These are phyloP conservation scores for Lampropteryx suffumata DNA, from an alignment of 2,888 invertebrate genomes.

Conservation along the genomic window DNA sequence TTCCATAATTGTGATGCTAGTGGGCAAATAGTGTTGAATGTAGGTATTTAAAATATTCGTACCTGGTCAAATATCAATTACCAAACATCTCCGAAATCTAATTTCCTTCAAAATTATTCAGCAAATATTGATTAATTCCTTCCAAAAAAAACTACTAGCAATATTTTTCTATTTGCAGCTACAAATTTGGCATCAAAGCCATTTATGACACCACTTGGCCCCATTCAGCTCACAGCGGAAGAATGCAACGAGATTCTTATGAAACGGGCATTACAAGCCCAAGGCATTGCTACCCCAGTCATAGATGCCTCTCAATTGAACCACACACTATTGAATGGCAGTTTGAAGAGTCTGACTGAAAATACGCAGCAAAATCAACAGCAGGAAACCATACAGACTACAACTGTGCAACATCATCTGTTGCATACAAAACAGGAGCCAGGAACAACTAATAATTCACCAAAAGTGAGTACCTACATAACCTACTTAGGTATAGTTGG, in stretches of 20 bases:
- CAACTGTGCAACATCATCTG: slow-evolving; percentile 72
- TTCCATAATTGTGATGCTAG: too few relatives aligned
- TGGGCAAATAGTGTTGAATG: too few relatives aligned
- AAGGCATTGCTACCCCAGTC: slow-evolving; percentile 78
- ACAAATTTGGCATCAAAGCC: slow-evolving; percentile 79
- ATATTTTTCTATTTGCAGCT: slow-evolving; percentile 45
- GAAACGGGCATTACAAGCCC: slow-evolving; percentile 88
- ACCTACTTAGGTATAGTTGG: too few relatives aligned
- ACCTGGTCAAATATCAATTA: too few relatives aligned
- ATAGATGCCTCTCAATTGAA: slow-evolving; percentile 76
- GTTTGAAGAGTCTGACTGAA: slow-evolving; percentile 68
- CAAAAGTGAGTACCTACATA: slow-evolving; percentile 62
- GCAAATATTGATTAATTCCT: too few relatives aligned
- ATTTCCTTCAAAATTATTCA: too few relatives aligned
- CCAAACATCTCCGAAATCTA: too few relatives aligned
- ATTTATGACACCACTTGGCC: slow-evolving; percentile 88
- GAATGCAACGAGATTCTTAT: slow-evolving; percentile 91
- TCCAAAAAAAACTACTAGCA: background rate
- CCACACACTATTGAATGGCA: slow-evolving; percentile 71
- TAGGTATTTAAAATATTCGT: too few relatives aligned
- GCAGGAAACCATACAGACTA: slow-evolving; percentile 58
- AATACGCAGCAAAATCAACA: slow-evolving; percentile 59
- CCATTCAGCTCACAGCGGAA: slow-evolving; percentile 88
- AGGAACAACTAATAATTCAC: slow-evolving; percentile 82
- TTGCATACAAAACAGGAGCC: slow-evolving; percentile 83